Conservation (phyloP, 2,888 invertebrate genomes). For the Hypena proboscidalis region DNA sequence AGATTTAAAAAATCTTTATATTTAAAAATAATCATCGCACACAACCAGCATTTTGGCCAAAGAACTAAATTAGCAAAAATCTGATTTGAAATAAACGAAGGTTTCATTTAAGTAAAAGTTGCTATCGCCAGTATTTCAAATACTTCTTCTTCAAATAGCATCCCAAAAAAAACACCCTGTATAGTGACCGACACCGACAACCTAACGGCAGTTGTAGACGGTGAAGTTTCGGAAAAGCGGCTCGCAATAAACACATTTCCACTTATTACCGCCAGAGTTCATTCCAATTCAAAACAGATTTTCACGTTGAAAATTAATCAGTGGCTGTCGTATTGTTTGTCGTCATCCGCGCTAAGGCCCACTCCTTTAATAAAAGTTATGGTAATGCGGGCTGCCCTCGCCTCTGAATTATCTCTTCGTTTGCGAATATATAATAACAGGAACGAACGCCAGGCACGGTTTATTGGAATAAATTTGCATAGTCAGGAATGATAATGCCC, state of each 20-base stretch:
- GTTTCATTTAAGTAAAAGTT: too few relatives aligned
- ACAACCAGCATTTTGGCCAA: too few relatives aligned
- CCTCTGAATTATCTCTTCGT: constrained; percentile 82
- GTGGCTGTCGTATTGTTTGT: constrained; percentile 74
- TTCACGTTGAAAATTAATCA: constrained; percentile 80
- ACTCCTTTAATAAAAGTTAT: constrained; percentile 84
- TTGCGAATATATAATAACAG: constrained; percentile 84
- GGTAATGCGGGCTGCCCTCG: constrained; percentile 75
- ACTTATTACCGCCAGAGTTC: constrained; percentile 41
- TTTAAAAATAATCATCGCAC: too few relatives aligned
- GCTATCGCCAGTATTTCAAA: too few relatives aligned
- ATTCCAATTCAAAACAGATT: constrained; percentile 80
- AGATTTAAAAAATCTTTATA: too few relatives aligned
- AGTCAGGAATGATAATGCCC: constrained; percentile 74
- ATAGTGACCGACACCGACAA: constrained; percentile 1
- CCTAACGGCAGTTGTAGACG: constrained; percentile 6
- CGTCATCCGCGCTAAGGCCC: constrained; percentile 58
- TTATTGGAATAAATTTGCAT: constrained; percentile 86
- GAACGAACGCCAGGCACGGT: constrained; percentile 68
- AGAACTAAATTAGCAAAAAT: too few relatives aligned
- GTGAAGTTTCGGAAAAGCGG: constrained; percentile 12
- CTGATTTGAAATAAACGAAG: too few relatives aligned
- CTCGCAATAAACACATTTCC: constrained; percentile 13
- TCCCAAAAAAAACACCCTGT: too few relatives aligned
- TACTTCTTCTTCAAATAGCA: too few relatives aligned